A percentile compares a stretch with the other conserved stretches of the same genome.
These are phyloP conservation scores for Orussus abietinus DNA, from an alignment of 1,140 invertebrate species.

Conservation along the genomic window DNA sequence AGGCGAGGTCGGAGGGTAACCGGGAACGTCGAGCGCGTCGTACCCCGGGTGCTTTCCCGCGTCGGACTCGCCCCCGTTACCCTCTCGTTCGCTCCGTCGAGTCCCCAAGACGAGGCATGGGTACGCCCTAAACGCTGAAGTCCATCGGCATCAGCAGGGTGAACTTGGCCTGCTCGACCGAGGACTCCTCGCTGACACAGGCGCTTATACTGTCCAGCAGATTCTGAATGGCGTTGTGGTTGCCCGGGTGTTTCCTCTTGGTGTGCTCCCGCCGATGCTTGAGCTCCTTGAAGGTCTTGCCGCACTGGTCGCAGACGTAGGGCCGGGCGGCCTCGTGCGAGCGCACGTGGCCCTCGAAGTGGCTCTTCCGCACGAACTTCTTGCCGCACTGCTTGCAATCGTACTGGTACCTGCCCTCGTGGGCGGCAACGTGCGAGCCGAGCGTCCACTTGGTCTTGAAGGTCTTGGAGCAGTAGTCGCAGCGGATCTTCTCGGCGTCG, in stretches of 20 bases:
- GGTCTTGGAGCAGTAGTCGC: conserved; percentile 49
- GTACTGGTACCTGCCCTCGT: conserved; percentile 48
- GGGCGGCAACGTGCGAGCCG: conserved; percentile 49
- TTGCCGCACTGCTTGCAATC: conserved; percentile 48
- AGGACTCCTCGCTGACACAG: conserved; percentile 37
- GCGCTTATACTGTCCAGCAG: conserved; percentile 43
- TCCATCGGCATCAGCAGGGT: conserved; percentile 50
- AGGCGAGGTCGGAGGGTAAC: background rate
- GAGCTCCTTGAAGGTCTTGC: conserved; percentile 48
- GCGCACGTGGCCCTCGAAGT: conserved; percentile 47
- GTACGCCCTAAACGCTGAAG: conserved; percentile 40
- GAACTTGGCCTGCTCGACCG: conserved; percentile 40
- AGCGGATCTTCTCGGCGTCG: conserved; percentile 35
- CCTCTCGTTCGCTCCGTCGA: too few species aligned
- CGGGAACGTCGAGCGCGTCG: background rate
- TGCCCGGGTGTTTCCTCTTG: conserved; percentile 44
- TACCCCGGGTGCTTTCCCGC: background rate
- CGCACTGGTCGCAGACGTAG: conserved; percentile 48
- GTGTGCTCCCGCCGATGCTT: conserved; percentile 49
- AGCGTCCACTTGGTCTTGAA: conserved; percentile 52
- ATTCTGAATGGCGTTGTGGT: conserved; percentile 41
- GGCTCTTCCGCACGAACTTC: conserved; percentile 49
- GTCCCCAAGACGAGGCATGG: too few species aligned
- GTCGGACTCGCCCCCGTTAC: too few species aligned
- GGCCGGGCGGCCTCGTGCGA: conserved; percentile 48